These are phyloP conservation scores for Hypanus sabinus DNA, from an alignment of 2,113 vertebrate genomes.

Conservation along the genomic window DNA sequence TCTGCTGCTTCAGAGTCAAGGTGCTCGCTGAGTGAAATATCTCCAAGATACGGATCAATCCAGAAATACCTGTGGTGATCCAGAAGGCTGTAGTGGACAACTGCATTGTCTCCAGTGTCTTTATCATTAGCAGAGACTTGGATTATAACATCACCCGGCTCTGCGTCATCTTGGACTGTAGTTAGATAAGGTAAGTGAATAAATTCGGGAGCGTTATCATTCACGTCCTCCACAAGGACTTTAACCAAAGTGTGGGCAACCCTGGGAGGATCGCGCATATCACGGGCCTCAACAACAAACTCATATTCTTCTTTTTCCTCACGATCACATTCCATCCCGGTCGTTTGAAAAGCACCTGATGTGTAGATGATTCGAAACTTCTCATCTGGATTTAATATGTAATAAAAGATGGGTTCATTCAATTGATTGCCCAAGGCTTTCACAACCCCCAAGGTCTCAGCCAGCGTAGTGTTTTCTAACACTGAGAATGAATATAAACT, in stretches of 20 bases:
- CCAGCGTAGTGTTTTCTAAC: conserved; percentile 63
- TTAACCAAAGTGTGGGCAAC: conserved; percentile 70
- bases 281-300: conserved; percentile 73
- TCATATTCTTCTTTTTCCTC: conserved; percentile 68
- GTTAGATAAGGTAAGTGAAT: conserved; percentile 77
- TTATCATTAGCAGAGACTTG: conserved; percentile 76
- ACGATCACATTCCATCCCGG: conserved; percentile 71
- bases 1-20: conserved; percentile 83
- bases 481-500: conserved; percentile 58
- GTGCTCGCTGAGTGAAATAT: conserved; percentile 79
- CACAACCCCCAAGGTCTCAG: conserved; percentile 63
- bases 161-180: conserved; percentile 71
- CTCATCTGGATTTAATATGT: conserved; percentile 68
- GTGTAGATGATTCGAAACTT: conserved; percentile 68
- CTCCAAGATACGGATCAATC: conserved; percentile 81
- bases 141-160: conserved; percentile 85
- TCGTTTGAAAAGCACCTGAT: conserved; percentile 79
- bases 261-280: conserved; percentile 66
- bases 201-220: conserved; percentile 80
- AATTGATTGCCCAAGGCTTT: conserved; percentile 66
- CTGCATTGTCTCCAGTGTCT: conserved; percentile 74
- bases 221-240: conserved; percentile 77
- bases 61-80: conserved; percentile 80
- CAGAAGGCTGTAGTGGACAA: conserved; percentile 68
- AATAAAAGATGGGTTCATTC: conserved; percentile 78